phyloP scores from a whole-genome alignment of 2,888 invertebrate genomes.

The Drosophila antonietae region DNA sequence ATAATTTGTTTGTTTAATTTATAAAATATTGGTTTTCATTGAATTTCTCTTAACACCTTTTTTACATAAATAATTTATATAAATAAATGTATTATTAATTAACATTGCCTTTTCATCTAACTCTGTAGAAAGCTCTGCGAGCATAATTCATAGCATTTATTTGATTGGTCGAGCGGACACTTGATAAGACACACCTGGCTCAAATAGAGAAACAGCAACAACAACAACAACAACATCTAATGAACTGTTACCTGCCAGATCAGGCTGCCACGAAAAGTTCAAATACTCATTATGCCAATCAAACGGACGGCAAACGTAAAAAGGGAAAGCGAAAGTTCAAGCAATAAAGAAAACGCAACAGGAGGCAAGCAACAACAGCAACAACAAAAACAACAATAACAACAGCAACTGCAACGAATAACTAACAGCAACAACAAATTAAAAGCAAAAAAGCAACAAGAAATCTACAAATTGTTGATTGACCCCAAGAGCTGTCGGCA shows the following conservation, averaged over 20 bases:
- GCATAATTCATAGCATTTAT: constrained; percentile 35
- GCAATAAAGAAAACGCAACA: constrained; percentile 62
- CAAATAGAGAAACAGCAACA: constrained; percentile 1
- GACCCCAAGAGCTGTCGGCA: constrained; percentile 61
- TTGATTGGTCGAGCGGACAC: constrained; percentile 14
- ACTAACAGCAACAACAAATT: constrained; percentile 32
- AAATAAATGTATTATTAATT: not conserved
- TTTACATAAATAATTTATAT: not conserved
- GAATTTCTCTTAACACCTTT: not conserved
- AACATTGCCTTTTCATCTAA: not conserved
- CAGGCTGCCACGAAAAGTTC: constrained; percentile 54
- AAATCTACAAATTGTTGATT: constrained; percentile 62
- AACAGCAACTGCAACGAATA: constrained; percentile 26
- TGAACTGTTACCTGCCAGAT: constrained; percentile 49
- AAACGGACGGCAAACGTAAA: constrained; percentile 52
- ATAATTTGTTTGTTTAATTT: no score
- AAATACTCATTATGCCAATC: constrained; percentile 62
- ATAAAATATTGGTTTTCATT: not conserved
- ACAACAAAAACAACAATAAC: constrained; percentile 29
- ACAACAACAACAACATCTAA: constrained; percentile 28
- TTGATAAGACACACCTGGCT: constrained; percentile 38
- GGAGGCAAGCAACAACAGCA: constrained; percentile 53
- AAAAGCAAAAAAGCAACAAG: constrained; percentile 24
- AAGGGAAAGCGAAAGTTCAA: constrained; percentile 76
- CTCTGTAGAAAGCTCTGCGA: constrained; percentile 31